phyloP scores from a whole-genome alignment of 2,888 invertebrate species.

The Galeopsomyia nigrocyanea region DNA sequence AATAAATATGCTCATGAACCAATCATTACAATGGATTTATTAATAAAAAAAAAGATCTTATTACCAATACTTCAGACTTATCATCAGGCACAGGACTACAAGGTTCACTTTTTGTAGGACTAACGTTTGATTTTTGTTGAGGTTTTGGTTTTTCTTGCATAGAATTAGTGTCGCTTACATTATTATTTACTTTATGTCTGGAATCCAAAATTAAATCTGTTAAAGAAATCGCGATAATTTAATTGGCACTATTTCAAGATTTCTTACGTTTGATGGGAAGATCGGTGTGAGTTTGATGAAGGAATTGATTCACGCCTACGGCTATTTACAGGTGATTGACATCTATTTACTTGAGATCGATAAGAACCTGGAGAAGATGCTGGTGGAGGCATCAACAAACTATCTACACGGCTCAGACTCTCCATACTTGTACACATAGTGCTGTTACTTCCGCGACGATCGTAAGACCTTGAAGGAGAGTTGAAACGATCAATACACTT shows the following conservation, averaged over 20 bases:
- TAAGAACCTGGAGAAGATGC: constrained; percentile 58
- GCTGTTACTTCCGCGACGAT: constrained; percentile 67
- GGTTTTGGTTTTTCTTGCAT: constrained; percentile 53
- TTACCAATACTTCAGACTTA: constrained; percentile 49
- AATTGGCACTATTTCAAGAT: neutral
- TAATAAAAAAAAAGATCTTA: constrained; percentile 31
- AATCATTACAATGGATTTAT: neutral
- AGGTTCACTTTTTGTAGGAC: constrained; percentile 57
- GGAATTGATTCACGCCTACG: constrained; percentile 54
- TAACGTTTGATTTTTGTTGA: constrained; percentile 52
- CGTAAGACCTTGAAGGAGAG: constrained; percentile 56
- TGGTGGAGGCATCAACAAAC: constrained; percentile 59
- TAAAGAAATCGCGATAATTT: too few relatives aligned
- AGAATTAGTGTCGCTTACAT: constrained; percentile 51
- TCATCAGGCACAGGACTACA: constrained; percentile 51
- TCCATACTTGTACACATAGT: constrained; percentile 67
- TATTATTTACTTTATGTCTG: constrained; percentile 57
- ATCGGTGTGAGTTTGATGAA: constrained; percentile 51
- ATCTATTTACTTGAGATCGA: constrained; percentile 54
- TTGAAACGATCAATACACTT: constrained; percentile 11
- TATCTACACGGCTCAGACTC: constrained; percentile 62
- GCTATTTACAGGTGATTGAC: constrained; percentile 55
- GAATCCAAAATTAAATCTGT: constrained; percentile 19
- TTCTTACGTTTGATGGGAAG: constrained; percentile 58
- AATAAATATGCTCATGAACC: too few relatives aligned